A percentile compares a stretch with the other conserved stretches of the same genome.
These are phyloP conservation scores for Syngnathus floridae DNA, from an alignment of 2,113 vertebrate species.

Conservation along the genomic window DNA sequence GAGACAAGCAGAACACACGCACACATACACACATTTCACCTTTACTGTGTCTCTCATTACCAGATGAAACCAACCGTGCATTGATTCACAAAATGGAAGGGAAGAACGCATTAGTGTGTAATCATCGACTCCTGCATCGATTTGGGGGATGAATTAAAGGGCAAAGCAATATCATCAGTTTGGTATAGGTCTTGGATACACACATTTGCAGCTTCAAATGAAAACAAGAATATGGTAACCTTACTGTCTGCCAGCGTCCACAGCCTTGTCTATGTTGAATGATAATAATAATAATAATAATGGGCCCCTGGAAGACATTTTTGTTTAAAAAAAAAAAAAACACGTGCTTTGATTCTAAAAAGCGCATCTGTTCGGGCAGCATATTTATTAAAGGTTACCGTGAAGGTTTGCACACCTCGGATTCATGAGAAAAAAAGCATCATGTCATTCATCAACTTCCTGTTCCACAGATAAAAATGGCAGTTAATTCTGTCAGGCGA, in stretches of 20 bases:
- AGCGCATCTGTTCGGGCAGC: conserved; percentile 46
- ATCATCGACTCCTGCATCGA: conserved; percentile 71
- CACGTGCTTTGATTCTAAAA: conserved; percentile 53
- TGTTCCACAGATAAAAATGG: neutral
- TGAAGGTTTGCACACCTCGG: conserved; percentile 51
- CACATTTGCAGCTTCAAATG: conserved; percentile 65
- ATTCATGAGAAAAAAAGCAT: conserved; percentile 42
- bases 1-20: conserved; percentile 50
- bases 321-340: conserved; percentile 43
- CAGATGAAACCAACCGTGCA: conserved; percentile 70
- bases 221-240: conserved; percentile 65
- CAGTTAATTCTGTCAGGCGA: neutral
- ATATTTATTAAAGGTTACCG: conserved; percentile 47
- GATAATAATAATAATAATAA: conserved; percentile 58
- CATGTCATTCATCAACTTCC: conserved; percentile 19
- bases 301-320: conserved; percentile 54
- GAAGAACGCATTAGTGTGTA: conserved; percentile 73
- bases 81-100: conserved; percentile 72
- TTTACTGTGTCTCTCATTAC: conserved; percentile 74
- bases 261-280: conserved; percentile 55
- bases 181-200: conserved; percentile 63
- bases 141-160: conserved; percentile 71
- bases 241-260: conserved; percentile 57
- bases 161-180: conserved; percentile 71
- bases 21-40: conserved; percentile 65